Percentiles rank a stretch among this genome's conserved stretches.
Evolutionary conservation across 2,797 vertebrate species (phyloP).

Genomic region (Microctenopoma steveboyesi): DNA sequence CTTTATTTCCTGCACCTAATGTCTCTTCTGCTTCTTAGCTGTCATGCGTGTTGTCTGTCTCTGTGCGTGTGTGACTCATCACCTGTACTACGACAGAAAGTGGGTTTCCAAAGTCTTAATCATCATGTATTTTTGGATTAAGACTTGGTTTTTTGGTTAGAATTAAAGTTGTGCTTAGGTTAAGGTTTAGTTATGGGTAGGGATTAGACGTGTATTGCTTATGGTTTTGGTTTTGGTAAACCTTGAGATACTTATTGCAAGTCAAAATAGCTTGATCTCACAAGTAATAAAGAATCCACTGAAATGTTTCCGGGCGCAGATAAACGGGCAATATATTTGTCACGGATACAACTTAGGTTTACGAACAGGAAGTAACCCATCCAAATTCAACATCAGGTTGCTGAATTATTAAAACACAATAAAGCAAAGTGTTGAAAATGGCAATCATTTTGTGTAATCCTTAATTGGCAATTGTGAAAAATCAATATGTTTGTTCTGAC

Average conservation of each 20-base stretch:
- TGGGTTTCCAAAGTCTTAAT: slow-evolving; percentile 3
- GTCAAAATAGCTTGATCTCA: background rate
- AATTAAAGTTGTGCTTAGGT: slow-evolving; percentile 11
- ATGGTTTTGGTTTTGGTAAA: slow-evolving; percentile 6
- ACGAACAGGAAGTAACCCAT: background rate
- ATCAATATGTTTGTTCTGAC: slow-evolving; percentile 58
- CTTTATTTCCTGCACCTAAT: slow-evolving; percentile 28
- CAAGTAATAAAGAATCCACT: slow-evolving; percentile 16
- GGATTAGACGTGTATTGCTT: slow-evolving; percentile 10
- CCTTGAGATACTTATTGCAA: background rate
- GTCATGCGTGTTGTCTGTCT: background rate
- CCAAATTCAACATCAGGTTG: background rate
- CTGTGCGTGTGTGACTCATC: background rate
- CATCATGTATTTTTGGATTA: slow-evolving; percentile 10
- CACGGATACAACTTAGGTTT: no score
- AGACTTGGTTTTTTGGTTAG: slow-evolving; percentile 16
- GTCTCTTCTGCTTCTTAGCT: background rate
- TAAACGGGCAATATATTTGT: no score
- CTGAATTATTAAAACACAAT: background rate
- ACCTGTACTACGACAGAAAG: background rate
- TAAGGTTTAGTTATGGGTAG: slow-evolving; percentile 11
- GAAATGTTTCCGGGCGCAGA: background rate
- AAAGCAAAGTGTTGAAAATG: no score
- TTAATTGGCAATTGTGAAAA: slow-evolving; percentile 13
- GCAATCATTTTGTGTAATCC: background rate